phyloP scores from a whole-genome alignment of 2,888 invertebrate species.

The Anthrax anthrax region DNA sequence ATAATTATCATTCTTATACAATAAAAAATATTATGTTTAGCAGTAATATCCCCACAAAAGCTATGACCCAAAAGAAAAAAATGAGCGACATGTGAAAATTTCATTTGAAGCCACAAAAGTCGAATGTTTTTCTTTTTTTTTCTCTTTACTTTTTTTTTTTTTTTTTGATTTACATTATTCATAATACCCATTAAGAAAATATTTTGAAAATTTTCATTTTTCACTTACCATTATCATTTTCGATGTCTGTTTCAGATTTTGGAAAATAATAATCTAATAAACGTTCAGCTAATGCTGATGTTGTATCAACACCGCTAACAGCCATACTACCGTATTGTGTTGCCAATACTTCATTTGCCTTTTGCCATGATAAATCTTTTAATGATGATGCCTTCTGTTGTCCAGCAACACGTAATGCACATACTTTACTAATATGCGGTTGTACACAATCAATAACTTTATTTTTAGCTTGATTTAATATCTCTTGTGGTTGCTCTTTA shows the following conservation, averaged over 20 bases:
- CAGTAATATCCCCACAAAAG: too few species aligned
- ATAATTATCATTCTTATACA: too few species aligned
- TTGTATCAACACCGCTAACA: constrained; percentile 49
- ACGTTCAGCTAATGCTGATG: constrained; percentile 53
- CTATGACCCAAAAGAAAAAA: too few species aligned
- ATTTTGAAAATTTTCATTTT: too few species aligned
- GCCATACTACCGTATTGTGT: constrained; percentile 55
- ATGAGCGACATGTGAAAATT: too few species aligned
- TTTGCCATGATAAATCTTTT: constrained; percentile 55
- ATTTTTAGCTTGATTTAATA: constrained; percentile 40
- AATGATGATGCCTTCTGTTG: constrained; percentile 47
- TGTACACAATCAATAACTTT: constrained; percentile 43
- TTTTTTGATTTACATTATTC: too few species aligned
- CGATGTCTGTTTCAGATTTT: constrained; percentile 40
- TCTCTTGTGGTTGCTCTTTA: constrained; percentile 47
- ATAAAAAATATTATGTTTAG: too few species aligned
- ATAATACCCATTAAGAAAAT: too few species aligned
- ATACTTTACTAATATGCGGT: constrained; percentile 40
- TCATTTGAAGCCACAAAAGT: too few species aligned
- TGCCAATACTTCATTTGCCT: constrained; percentile 53
- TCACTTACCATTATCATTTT: constrained; percentile 36
- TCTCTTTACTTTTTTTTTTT: too few species aligned
- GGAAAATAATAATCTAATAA: constrained; percentile 63
- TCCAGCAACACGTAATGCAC: constrained; percentile 29
- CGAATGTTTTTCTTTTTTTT: too few species aligned